Evolutionary conservation across 2,888 invertebrate genomes (phyloP).

Genomic region (Rotaria macrura): DNA sequence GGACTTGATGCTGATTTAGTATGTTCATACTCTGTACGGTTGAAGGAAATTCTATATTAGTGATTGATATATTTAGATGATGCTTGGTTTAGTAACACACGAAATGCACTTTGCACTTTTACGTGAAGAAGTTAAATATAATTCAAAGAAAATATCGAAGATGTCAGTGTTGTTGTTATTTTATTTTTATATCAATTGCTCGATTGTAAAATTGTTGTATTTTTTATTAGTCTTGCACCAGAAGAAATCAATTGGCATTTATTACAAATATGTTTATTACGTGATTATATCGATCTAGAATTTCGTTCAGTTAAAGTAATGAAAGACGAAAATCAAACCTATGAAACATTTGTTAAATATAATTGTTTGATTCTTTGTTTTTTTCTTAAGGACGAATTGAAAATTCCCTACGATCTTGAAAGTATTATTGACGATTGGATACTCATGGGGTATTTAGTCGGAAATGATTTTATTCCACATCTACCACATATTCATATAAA

Average conservation of each 20-base stretch:
- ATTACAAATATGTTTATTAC: slow-evolving; percentile 76
- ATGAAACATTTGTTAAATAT: neutral
- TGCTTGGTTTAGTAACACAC: slow-evolving; percentile 78
- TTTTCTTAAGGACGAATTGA: slow-evolving; percentile 71
- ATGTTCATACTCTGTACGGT: neutral
- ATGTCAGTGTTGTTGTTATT: slow-evolving; percentile 62
- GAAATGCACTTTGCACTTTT: slow-evolving; percentile 99
- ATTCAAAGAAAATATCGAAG: slow-evolving; percentile 88
- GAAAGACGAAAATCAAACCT: neutral
- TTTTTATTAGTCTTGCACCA: slow-evolving; percentile 52
- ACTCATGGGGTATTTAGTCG: slow-evolving; percentile 97
- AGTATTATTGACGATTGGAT: slow-evolving; percentile 93
- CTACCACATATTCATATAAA: slow-evolving; percentile 87
- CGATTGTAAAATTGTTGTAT: slow-evolving; percentile 52
- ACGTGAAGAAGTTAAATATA: slow-evolving; percentile 92
- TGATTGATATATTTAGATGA: slow-evolving; percentile 29
- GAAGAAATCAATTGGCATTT: slow-evolving; percentile 71
- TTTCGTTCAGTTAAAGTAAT: neutral
- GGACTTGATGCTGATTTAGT: slow-evolving; percentile 66
- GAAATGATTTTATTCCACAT: slow-evolving; percentile 96
- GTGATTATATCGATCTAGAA: slow-evolving; percentile 83
- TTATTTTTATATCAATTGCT: slow-evolving; percentile 56
- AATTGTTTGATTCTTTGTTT: slow-evolving; percentile 38
- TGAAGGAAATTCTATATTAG: neutral
- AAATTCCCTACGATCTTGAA: slow-evolving; percentile 87